Evolutionary conservation across 2,888 invertebrate species (phyloP), one percentile per base, ranked within the genome.

Genomic region (Sericinus montela): DNA sequence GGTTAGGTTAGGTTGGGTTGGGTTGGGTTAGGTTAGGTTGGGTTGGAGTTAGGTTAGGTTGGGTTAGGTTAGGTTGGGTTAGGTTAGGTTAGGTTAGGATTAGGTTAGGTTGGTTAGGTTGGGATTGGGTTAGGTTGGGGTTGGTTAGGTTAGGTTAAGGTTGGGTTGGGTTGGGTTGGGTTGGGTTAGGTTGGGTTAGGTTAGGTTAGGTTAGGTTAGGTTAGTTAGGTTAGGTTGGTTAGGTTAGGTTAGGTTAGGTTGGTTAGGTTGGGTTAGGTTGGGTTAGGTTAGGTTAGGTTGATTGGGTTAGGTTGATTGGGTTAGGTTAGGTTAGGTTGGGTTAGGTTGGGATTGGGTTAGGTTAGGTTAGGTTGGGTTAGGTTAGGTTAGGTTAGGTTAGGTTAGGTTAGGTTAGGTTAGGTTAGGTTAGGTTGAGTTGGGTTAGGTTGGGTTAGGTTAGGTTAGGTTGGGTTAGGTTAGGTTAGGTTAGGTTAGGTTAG

Each of bases 391-490:
- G 48, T 48, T 48, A 48, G 48, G 48, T 48, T 49, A 44, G 46
- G 49, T 51, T 51, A 48, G 50, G 47, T 48, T 51, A 51, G 51
- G 48, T 51, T 48, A 51, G 50, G 47, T 51, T 45, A 51, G 50
- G 48, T 51, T 45, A 36, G 50, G 48, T 48, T 51, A 48, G 50
- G 48, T 48, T 51, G 48, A 44, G 50, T 48, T 36, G 46, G 50
- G 49, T 50, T 51, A 54, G 48, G 48, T 52, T 48, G 49, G 53
- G 49, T 53, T 53, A 46, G 49, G 53, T 49, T 49, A 49, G 46
- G 44, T 47, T 47, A 45, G 50, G 47, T 50, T 50, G 45, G 47
- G 42, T 53, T 50, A 44, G 45, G 45, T 44, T 50, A 46, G 41
- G 44, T 50, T 45, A 48, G 50, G 46, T 49, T 36, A 36, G 40